phyloP scores from a whole-genome alignment of 2,888 invertebrate species.

The Pandemis corylana region DNA sequence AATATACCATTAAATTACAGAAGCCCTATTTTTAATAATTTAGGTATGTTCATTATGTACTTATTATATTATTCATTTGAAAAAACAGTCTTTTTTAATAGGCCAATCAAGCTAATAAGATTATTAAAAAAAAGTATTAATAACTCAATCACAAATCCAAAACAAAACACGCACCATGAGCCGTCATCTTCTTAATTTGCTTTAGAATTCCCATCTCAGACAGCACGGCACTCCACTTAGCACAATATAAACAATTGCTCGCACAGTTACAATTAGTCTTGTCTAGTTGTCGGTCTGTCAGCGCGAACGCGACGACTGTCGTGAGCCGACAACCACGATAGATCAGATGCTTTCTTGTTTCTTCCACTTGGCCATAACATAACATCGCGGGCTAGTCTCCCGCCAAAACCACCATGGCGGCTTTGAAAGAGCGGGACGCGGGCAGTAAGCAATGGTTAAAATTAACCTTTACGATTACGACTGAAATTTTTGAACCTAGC shows the following conservation, averaged over 20 bases:
- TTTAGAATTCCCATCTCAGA: constrained; percentile 75
- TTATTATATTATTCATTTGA: neutral
- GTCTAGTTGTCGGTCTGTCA: constrained; percentile 48
- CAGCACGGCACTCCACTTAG: constrained; percentile 46
- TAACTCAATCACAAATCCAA: constrained; percentile 31
- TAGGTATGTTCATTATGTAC: too few relatives aligned
- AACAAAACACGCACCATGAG: constrained; percentile 59
- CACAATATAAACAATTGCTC: constrained; percentile 44
- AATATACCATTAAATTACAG: too few relatives aligned
- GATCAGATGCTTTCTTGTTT: constrained; percentile 62
- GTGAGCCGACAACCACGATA: constrained; percentile 59
- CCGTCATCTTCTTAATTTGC: constrained; percentile 77
- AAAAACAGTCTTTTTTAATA: neutral
- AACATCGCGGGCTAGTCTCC: constrained; percentile 59
- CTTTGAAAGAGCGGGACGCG: neutral
- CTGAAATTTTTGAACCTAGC: too few relatives aligned
- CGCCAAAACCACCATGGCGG: constrained; percentile 55
- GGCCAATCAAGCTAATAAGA: too few relatives aligned
- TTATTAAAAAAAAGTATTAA: neutral
- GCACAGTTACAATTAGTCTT: constrained; percentile 40
- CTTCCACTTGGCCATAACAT: constrained; percentile 56
- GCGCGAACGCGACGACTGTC: constrained; percentile 61
- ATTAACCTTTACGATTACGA: too few relatives aligned
- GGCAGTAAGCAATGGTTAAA: neutral
- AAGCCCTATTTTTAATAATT: too few relatives aligned